phyloP scores from a whole-genome alignment of 1,140 invertebrate species.

The Aphaenogaster floridana region DNA sequence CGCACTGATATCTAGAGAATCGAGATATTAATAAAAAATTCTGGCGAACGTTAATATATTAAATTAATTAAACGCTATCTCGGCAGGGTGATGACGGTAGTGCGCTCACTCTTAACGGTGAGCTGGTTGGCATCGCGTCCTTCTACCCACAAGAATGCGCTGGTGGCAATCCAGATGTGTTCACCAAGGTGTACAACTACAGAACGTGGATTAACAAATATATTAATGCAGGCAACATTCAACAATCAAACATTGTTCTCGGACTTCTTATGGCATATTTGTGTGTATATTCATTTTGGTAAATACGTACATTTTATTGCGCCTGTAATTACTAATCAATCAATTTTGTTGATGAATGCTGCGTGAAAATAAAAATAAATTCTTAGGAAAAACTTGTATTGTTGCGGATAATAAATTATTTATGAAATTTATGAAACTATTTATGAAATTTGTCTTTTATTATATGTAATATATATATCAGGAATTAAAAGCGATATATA shows the following conservation, averaged over 20 bases:
- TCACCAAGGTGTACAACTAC: not conserved
- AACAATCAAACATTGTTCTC: not conserved
- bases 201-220: not conserved
- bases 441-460: not conserved
- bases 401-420: not conserved
- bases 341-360: not conserved
- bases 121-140: not conserved
- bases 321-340: not conserved
- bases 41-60: not conserved
- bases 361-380: not conserved
- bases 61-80: not conserved
- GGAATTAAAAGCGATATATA: no score
- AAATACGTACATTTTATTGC: not conserved
- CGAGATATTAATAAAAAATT: not conserved
- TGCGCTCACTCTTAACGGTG: not conserved
- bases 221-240: not conserved
- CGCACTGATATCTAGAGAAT: not conserved
- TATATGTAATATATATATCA: not conserved
- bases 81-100: conserved; percentile 6
- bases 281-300: not conserved
- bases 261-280: not conserved
- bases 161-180: not conserved
- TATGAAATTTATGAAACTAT: not conserved
- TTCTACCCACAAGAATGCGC: not conserved
- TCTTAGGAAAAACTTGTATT: not conserved